Conservation (phyloP, 2,888 invertebrate genomes). For the Hirtodrosophila alboralis region DNA sequence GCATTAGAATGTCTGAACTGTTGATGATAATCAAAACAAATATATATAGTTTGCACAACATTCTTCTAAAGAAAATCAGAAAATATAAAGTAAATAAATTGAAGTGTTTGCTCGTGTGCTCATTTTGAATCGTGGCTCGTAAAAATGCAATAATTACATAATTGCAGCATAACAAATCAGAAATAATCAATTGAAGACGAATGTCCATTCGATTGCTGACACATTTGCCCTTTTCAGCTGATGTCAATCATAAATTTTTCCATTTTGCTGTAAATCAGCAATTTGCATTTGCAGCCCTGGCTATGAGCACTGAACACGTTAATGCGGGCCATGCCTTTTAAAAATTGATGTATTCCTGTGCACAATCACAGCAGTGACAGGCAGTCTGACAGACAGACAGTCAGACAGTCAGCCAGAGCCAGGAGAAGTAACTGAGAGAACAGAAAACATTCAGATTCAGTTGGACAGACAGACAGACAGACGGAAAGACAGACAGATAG, state of each 20-base stretch:
- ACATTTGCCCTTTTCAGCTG: constrained; percentile 28
- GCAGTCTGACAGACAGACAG: constrained; percentile 11
- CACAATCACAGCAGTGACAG: constrained; percentile 47
- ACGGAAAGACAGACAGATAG: constrained; percentile 34
- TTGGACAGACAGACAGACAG: constrained; percentile 3
- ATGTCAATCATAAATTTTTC: constrained; percentile 32
- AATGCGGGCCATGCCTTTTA: constrained; percentile 48
- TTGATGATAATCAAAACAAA: too few relatives aligned
- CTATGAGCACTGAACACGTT: constrained; percentile 21
- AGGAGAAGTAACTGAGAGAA: background rate
- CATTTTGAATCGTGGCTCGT: too few relatives aligned
- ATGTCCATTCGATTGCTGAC: constrained; percentile 21
- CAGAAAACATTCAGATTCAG: too few relatives aligned
- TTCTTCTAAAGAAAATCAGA: too few relatives aligned
- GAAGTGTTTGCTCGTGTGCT: too few relatives aligned
- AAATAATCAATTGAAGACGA: constrained; percentile 8
- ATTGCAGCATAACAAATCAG: background rate
- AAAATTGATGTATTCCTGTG: constrained; percentile 56
- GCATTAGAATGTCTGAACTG: too few relatives aligned
- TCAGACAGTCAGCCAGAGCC: constrained; percentile 11
- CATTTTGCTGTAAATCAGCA: constrained; percentile 48
- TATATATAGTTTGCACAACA: too few relatives aligned
- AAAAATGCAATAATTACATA: constrained; percentile 12
- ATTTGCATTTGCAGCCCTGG: constrained; percentile 45
- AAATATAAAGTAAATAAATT: too few relatives aligned